These are phyloP conservation scores for Craseonycteris thonglongyai DNA, from an alignment of 2,113 vertebrate species.

Conservation along the genomic window DNA sequence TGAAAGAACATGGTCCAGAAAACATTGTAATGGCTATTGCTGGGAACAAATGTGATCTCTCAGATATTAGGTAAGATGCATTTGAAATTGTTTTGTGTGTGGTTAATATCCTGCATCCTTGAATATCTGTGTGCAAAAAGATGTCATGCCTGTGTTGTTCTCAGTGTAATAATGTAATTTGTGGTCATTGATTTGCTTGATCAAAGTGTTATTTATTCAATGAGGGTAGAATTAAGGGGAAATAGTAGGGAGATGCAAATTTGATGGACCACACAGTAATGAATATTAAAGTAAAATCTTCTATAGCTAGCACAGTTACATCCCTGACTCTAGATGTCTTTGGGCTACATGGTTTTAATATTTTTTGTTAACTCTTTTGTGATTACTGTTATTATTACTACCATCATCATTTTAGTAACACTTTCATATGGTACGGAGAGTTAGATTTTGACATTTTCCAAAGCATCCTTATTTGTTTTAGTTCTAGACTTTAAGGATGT, in stretches of 20 bases:
- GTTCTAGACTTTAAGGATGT: not conserved
- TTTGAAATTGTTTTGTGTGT: not conserved
- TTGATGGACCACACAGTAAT: too few species aligned
- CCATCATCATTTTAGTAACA: not conserved
- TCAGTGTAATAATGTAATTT: not conserved
- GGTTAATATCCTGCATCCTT: not conserved
- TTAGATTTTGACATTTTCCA: not conserved
- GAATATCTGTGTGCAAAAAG: not conserved
- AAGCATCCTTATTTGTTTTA: not conserved
- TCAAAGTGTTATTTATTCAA: not conserved
- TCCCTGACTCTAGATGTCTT: not conserved
- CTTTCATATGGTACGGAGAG: not conserved
- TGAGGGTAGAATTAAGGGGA: not conserved
- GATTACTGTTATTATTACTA: not conserved
- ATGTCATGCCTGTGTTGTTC: not conserved
- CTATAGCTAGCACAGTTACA: not conserved
- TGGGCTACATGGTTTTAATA: not conserved
- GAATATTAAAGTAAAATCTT: not conserved
- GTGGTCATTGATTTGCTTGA: not conserved
- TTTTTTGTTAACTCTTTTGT: not conserved
- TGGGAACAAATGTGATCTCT: slow-evolving; percentile 98
- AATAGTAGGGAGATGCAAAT: not conserved
- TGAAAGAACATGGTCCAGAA: slow-evolving; percentile 97
- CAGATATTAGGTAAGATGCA: slow-evolving; percentile 90
- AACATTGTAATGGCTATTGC: slow-evolving; percentile 98